Base-by-base conservation (phyloP, 2,797 vertebrate species). In the Sebastes itinus region DNA sequence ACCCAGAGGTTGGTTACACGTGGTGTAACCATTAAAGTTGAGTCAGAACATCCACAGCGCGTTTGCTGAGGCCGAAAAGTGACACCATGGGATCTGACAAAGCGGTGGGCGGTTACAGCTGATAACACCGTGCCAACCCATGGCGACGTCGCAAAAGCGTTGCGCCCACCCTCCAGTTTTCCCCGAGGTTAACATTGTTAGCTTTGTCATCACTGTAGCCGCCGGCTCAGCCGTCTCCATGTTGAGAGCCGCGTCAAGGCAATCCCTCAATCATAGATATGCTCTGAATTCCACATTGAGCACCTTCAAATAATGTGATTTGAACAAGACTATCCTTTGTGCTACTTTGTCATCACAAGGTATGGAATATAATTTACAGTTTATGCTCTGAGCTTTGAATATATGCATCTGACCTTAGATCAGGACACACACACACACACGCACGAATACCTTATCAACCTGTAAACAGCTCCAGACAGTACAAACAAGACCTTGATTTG, bases 401-500 rank as follows among this genome's bases (percentile, higher is more conserved):
- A 54, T 54, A 54, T 54, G 49, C 49, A 54, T 54, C 7, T 54
- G 49, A 54, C 49, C 49, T 54, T 54, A 54, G 18, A 49, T 49
- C 46, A 49, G 18, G 18, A 20, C 38, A 62, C 54, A 61, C 60
- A 61, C 60, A 61, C 38, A 61, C 38, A 62, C 10, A 56, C 35
- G 27, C 14, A 61, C 28, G 14, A 64, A 82, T 77, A 76, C 16
- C 52, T 42, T 35, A 75, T 68, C 58, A 88, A 67, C 54, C 74
- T 85, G 77, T 84, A 88, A 88, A 90, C 87, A 89, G 72, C 69
- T 75, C 25, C 80, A 91, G 74, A 90, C 83, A 86, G 58, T 62
- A 81, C 86, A 90, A 92, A 92, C 87, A 91, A 89, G 83, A 90
- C 84, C 86, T 91, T 92, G 92, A 87, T 91, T 91, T 84, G 75